Conservation (phyloP, 2,797 vertebrate genomes). For the Menidia menidia region DNA sequence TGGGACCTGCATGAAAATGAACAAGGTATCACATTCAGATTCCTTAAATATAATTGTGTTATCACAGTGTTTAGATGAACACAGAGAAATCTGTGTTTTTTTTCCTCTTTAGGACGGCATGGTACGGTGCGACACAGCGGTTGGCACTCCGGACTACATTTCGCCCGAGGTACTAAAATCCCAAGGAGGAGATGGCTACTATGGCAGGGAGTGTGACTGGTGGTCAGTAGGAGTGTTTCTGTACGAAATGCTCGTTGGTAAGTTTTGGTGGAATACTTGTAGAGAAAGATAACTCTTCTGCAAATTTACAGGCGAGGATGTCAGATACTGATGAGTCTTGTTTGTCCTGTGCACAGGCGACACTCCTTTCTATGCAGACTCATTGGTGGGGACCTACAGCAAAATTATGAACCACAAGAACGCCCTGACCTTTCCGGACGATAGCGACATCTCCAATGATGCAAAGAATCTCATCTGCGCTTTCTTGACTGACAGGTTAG, state of each 20-base stretch:
- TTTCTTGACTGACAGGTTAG: slow-evolving; percentile 96
- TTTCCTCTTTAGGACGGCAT: slow-evolving; percentile 89
- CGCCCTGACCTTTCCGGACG: slow-evolving; percentile 95
- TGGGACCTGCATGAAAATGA: slow-evolving; percentile 99
- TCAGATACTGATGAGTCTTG: background rate
- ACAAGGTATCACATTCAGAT: slow-evolving; percentile 86
- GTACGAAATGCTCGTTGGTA: slow-evolving; percentile 99
- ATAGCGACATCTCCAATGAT: slow-evolving; percentile 97
- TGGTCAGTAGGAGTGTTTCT: slow-evolving; percentile 99
- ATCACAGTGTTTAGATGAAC: background rate
- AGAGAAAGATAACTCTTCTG: background rate
- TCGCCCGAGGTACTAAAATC: slow-evolving; percentile 98
- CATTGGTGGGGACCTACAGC: slow-evolving; percentile 97
- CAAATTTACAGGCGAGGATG: background rate
- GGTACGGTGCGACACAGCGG: slow-evolving; percentile 99
- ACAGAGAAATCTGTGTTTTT: background rate
- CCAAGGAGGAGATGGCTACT: slow-evolving; percentile 97
- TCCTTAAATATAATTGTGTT: background rate
- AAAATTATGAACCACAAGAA: slow-evolving; percentile 99
- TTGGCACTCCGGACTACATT: slow-evolving; percentile 99
- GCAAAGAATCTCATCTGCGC: slow-evolving; percentile 99
- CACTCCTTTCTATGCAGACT: slow-evolving; percentile 98
- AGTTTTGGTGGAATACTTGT: slow-evolving; percentile 69
- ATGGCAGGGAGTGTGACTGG: slow-evolving; percentile 98
- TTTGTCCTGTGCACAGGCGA: slow-evolving; percentile 84